Base-by-base conservation (phyloP, 2,113 vertebrate species). In the Chaetodon trifascialis region DNA sequence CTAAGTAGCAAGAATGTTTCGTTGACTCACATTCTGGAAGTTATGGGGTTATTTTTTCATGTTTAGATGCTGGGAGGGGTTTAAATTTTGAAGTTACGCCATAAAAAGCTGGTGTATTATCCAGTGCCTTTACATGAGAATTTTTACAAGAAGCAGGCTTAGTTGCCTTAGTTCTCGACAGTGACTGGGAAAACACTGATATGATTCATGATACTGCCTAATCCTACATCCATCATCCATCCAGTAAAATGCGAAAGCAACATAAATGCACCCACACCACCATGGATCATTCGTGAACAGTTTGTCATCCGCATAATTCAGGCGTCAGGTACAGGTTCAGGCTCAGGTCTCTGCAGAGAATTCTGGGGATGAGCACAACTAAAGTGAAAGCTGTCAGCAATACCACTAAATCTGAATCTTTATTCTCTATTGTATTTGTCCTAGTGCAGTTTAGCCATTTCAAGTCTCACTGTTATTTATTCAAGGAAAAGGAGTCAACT, bases 141-240 rank as follows among this genome's bases (percentile, higher is more conserved):
- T 82, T n/a, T 73, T 76, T 76, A 2, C 58, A 71, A 66, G 75
- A 62, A 21, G 5, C 25, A 2, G 58, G 70, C 55, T 81, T 66
- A 79, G 60, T 58, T 47, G 74, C 70, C 78, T 54, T 64, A 49
- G 44, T 83, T 83, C 80, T 73, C 49, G 21, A 71, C 79, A 63
- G 75, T 87, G 73, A 77, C 78, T 59, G 79, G 66, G 42, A 80
- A 89, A 81, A 82, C 77, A 82, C 16, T 73, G 76, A 88, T 89
- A 73, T 92, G 90, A 92, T 90, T 91, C 86, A 92, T 86, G 88
- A 86, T 79, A 52, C 71, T 34, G 73, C 71, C 80, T 89, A 74
- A 90, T 92, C 88, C 73, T 67, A 76, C 84, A 88, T 92, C 90
- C 81, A 90, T 92, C 90, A 88, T 86, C 80, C 86, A 55, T 83